Percentiles rank a stretch among this genome's conserved stretches.
Conservation (phyloP, 1,140 invertebrate genomes). For the Drosophila takahashii region DNA sequence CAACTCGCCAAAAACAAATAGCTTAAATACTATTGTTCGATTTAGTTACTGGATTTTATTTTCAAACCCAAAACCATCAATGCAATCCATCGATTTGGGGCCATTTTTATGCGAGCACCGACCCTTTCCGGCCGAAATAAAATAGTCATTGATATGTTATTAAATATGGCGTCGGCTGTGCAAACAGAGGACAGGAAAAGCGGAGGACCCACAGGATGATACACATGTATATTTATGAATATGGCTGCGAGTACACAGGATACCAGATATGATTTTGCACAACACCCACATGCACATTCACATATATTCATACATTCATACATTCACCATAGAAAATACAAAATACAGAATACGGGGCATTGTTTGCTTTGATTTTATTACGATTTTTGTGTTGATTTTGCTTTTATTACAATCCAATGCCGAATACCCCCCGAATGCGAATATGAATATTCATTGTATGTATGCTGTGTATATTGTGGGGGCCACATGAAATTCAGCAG, state of each 20-base stretch:
- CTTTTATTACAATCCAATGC: constrained; percentile 80
- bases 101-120: background rate
- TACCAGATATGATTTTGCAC: constrained; percentile 13
- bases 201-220: constrained; percentile 26
- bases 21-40: background rate
- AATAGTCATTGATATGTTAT: constrained; percentile 77
- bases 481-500: constrained; percentile 60
- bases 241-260: constrained; percentile 8
- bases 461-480: constrained; percentile 31
- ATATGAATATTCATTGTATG: constrained; percentile 47
- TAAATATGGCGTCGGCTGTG: constrained; percentile 70
- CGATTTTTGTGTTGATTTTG: constrained; percentile 81
- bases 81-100: constrained; percentile 19
- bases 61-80: background rate
- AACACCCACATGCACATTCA: background rate
- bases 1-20: background rate
- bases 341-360: constrained; percentile 43
- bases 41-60: constrained; percentile 21
- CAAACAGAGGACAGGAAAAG: constrained; percentile 39
- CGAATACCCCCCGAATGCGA: constrained; percentile 26
- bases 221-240: constrained; percentile 45
- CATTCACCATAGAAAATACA: background rate
- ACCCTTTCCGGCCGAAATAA: constrained; percentile 28
- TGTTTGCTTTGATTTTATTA: constrained; percentile 82
- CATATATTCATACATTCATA: constrained; percentile 18